A percentile compares a stretch with the other conserved stretches of the same genome.
Conservation (phyloP, 2,888 invertebrate genomes). For the Cheilosia urbana region DNA sequence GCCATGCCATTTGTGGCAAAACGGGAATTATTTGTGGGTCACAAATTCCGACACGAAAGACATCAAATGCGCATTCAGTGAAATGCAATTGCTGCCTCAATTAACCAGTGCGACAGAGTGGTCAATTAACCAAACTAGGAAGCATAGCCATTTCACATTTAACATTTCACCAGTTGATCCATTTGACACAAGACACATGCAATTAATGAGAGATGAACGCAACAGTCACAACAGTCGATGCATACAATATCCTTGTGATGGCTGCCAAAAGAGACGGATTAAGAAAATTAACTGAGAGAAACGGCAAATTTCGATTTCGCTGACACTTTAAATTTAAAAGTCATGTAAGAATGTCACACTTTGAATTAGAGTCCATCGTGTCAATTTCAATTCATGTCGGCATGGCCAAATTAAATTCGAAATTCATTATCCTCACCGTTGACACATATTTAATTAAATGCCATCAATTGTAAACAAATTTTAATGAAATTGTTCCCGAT, state of each 20-base stretch:
- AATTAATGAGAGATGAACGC: conserved; percentile 8
- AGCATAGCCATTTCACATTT: conserved; percentile 26
- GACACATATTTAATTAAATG: conserved; percentile 11
- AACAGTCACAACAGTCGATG: neutral
- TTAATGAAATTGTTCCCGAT: conserved; percentile 23
- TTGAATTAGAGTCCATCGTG: neutral
- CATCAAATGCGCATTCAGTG: conserved; percentile 34
- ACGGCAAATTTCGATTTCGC: no score
- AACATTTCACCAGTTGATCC: conserved; percentile 29
- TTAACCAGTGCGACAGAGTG: conserved; percentile 48
- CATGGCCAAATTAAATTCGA: neutral
- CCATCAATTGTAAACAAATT: conserved; percentile 48
- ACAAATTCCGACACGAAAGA: conserved; percentile 60
- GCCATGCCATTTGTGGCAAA: conserved; percentile 54
- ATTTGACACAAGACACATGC: conserved; percentile 42
- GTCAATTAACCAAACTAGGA: conserved; percentile 61
- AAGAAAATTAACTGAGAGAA: no score
- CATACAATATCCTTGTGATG: neutral
- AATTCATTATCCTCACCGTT: neutral
- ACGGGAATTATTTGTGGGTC: conserved; percentile 65
- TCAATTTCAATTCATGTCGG: neutral
- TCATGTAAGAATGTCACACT: neutral
- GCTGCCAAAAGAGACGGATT: no score
- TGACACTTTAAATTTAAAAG: no score
- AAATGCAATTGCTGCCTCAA: conserved; percentile 43